Evolutionary conservation across 2,888 invertebrate genomes (phyloP), one percentile per base, ranked within the genome.

Genomic region (Ypsolopha scabrella): DNA sequence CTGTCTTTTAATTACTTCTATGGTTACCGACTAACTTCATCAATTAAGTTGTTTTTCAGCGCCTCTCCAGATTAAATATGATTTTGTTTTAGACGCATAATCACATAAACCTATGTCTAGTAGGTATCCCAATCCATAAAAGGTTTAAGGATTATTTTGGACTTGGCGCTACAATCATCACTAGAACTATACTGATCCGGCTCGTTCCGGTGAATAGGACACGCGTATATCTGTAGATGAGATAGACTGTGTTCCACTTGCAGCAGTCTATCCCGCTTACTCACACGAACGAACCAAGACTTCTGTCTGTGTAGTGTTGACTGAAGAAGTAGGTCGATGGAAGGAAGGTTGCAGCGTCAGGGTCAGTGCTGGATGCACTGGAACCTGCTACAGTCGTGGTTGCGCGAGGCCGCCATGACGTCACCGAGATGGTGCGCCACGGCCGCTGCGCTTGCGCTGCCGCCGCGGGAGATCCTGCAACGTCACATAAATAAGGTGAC

Each of bases 371-470:
- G 61, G 52, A 75, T 74, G 68, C 93, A 93, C 52, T 72, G 70
- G 79, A 92, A 93, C 61, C 88, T 80, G 45, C 87, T 81, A 75
- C 93, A 93, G 74, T 92, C 90, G 77, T 90, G 89, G 67, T 87
- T 87, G 59, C 90, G 88, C 60, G 92, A 90, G 54, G 93, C 92
- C 9, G 90, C 88, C 91, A 92, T 92, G 50, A 93, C 93, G 74
- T 93, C 92, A 48, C 90, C 89, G 54, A 93, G 88, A 69, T 93
- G 92, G 61, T 88, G 85, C 9, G 91, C 89, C 57, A 93, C 91
- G 37, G 87, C 82, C 7, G 81, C 74, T 14, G 89, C 88, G 80
- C 88, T 62, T 67, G 76, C 59, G 82, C 87, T 61, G 88, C 86
- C 63, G 72, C 89, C 64, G 83, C 90, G 80, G 87, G 90, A 75